Percentiles rank a stretch among this genome's conserved stretches.
Conservation (phyloP, 2,888 invertebrate species). For the Drosophila rellima region DNA sequence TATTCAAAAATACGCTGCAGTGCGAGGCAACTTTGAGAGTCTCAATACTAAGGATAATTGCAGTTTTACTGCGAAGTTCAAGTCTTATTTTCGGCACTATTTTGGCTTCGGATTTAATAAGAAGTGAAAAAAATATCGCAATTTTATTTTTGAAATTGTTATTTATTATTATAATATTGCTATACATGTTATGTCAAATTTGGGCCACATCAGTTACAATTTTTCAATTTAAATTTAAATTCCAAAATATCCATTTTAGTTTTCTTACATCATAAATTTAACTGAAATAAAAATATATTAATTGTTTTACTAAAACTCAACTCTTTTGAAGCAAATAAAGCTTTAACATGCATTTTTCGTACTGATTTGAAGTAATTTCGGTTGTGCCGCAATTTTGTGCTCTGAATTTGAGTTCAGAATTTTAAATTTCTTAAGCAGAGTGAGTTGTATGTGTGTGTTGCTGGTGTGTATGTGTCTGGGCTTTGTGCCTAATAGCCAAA, state of each 20-base stretch:
- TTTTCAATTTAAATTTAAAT: too few species aligned
- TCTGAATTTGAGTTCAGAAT: slow-evolving; percentile 17
- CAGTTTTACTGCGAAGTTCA: background rate
- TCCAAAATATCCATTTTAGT: too few species aligned
- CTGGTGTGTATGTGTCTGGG: background rate
- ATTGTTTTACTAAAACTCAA: background rate
- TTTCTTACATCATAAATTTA: too few species aligned
- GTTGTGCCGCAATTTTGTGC: slow-evolving; percentile 19
- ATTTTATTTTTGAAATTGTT: too few species aligned
- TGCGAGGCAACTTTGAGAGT: background rate
- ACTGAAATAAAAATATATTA: background rate
- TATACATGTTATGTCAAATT: too few species aligned
- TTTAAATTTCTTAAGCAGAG: slow-evolving; percentile 21
- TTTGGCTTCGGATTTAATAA: background rate
- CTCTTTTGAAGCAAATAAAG: background rate
- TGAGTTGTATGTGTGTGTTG: slow-evolving; percentile 2
- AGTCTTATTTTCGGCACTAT: background rate
- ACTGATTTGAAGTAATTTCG: background rate
- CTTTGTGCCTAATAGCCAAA: slow-evolving; percentile 19
- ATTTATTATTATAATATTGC: too few species aligned
- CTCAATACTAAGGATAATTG: background rate
- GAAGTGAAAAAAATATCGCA: too few species aligned
- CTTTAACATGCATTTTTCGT: background rate
- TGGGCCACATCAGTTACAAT: too few species aligned
- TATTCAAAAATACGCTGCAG: background rate